Percentiles rank a stretch among this genome's conserved stretches.
Conservation (phyloP, 2,113 vertebrate species). For the Phrynocephalus versicolor region DNA sequence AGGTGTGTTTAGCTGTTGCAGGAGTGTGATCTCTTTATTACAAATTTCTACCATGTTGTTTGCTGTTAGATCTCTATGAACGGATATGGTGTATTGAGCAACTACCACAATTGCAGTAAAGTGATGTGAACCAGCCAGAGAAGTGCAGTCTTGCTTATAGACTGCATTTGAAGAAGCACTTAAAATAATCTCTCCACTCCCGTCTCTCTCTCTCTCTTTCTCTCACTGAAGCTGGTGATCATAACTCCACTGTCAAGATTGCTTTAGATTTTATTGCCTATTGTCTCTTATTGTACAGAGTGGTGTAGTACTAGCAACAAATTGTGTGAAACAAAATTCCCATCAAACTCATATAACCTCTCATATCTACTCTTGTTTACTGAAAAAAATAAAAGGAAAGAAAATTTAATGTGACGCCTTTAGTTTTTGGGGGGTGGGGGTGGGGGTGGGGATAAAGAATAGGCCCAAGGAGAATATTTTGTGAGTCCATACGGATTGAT, state of each 20-base stretch:
- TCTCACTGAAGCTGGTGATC: background rate
- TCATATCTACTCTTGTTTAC: background rate
- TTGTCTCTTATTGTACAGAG: background rate
- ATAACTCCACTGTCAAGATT: background rate
- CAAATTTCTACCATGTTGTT: background rate
- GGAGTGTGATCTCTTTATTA: background rate
- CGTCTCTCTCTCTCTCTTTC: background rate
- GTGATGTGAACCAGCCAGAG: background rate
- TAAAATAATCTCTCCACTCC: background rate
- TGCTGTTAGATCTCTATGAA: background rate
- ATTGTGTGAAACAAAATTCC: background rate
- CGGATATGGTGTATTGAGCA: too few relatives aligned
- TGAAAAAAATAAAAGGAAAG: background rate
- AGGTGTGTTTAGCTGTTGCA: background rate
- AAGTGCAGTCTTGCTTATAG: background rate
- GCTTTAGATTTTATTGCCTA: background rate
- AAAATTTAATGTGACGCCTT: background rate
- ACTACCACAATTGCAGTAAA: background rate
- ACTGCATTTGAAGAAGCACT: background rate
- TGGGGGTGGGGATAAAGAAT: background rate
- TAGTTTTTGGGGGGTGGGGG: background rate
- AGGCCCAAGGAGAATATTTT: background rate
- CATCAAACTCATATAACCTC: background rate
- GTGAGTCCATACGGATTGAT: background rate
- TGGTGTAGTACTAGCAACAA: background rate